These are phyloP conservation scores for Scophthalmus maximus DNA, from an alignment of 2,113 vertebrate genomes.

Conservation along the genomic window DNA sequence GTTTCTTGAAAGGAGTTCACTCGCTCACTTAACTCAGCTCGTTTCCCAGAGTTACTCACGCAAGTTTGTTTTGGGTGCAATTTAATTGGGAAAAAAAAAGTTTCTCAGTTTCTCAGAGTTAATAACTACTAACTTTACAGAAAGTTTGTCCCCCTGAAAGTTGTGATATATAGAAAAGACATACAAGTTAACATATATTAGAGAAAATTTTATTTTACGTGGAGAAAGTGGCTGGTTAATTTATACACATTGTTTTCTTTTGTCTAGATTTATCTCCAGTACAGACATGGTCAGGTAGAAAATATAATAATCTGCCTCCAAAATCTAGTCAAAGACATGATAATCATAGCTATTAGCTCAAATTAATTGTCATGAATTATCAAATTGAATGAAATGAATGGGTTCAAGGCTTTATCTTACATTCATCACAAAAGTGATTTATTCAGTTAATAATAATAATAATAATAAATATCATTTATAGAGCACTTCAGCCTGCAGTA, in stretches of 20 bases:
- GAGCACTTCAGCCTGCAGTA: no score
- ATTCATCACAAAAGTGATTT: conserved; percentile 25
- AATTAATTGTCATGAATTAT: not conserved
- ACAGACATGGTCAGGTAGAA: not conserved
- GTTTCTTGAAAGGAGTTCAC: conserved; percentile 42
- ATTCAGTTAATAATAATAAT: not conserved
- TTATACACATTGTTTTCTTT: no score
- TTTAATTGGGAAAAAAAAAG: not conserved
- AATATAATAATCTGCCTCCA: not conserved
- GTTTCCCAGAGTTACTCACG: not conserved
- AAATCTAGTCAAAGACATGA: not conserved
- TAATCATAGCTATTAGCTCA: not conserved
- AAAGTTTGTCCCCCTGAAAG: not conserved
- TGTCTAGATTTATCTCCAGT: conserved; percentile 4
- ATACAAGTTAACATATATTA: not conserved
- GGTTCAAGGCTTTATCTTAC: no score
- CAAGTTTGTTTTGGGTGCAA: not conserved
- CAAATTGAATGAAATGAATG: not conserved
- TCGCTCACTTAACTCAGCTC: conserved; percentile 10
- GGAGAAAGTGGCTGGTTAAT: not conserved
- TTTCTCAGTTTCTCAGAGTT: not conserved
- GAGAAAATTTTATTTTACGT: not conserved
- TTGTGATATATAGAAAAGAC: not conserved
- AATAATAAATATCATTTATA: no score
- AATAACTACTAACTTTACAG: not conserved